phyloP scores from a whole-genome alignment of 1,140 invertebrate genomes.

The Atta texana region DNA sequence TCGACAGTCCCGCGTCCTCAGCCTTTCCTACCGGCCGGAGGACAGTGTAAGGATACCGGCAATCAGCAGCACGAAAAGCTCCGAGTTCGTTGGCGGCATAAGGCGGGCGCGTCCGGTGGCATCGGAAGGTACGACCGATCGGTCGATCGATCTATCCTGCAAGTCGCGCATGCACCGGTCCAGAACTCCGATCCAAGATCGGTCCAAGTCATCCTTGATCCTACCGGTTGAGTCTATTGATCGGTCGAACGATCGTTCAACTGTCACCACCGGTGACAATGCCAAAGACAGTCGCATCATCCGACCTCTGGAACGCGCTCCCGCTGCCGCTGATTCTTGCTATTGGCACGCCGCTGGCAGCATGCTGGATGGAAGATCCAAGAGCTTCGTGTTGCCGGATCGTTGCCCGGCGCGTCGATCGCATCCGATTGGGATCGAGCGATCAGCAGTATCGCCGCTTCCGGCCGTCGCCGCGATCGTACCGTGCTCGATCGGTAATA shows the following conservation, averaged over 20 bases:
- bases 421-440: slow-evolving; percentile 69
- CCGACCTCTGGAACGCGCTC: slow-evolving; percentile 75
- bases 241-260: slow-evolving; percentile 40
- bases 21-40: slow-evolving; percentile 81
- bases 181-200: slow-evolving; percentile 29
- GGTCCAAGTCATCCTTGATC: slow-evolving; percentile 31
- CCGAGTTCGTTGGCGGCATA: slow-evolving; percentile 63
- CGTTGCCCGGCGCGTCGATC: slow-evolving; percentile 73
- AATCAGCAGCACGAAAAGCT: slow-evolving; percentile 71
- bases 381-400: slow-evolving; percentile 82
- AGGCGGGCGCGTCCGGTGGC: slow-evolving; percentile 62
- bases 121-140: slow-evolving; percentile 19
- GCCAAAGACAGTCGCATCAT: slow-evolving; percentile 73
- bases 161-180: slow-evolving; percentile 1
- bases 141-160: slow-evolving; percentile 19
- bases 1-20: slow-evolving; percentile 69
- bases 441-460: slow-evolving; percentile 70
- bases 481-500: slow-evolving; percentile 57
- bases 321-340: slow-evolving; percentile 64
- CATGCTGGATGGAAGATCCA: slow-evolving; percentile 80
- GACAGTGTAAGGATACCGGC: slow-evolving; percentile 79
- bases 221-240: not conserved
- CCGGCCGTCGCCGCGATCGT: slow-evolving; percentile 61
- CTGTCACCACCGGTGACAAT: not conserved
- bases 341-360: slow-evolving; percentile 76